These are phyloP conservation scores for Petaurus breviceps DNA, from an alignment of 2,113 vertebrate genomes.

Conservation along the genomic window DNA sequence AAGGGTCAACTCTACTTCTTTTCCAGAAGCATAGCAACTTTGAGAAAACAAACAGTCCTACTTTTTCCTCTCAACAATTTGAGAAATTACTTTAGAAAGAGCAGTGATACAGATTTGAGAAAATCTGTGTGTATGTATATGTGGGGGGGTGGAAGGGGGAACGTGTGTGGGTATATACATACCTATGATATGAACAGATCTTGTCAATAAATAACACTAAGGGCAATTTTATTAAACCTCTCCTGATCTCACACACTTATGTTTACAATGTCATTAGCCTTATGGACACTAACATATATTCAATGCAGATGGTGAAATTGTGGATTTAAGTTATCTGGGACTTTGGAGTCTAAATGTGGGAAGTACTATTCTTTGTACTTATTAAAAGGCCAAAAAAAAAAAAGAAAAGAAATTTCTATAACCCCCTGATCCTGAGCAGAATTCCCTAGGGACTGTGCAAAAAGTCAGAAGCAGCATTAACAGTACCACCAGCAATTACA, in stretches of 20 bases:
- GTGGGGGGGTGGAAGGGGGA: background rate
- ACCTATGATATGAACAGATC: background rate
- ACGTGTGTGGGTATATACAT: background rate
- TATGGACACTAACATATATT: background rate
- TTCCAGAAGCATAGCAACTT: background rate
- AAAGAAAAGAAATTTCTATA: background rate
- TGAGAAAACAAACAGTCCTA: background rate
- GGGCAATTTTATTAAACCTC: fast-evolving
- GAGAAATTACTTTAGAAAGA: background rate
- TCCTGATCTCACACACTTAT: background rate
- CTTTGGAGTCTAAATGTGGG: background rate
- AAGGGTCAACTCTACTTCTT: no score
- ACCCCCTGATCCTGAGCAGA: conserved; percentile 52
- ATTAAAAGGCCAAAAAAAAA: background rate
- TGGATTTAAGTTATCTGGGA: fast-evolving
- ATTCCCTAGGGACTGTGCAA: conserved; percentile 77
- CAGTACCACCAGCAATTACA: conserved; percentile 84
- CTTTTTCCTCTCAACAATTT: background rate
- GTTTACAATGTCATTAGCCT: background rate
- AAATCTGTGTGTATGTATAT: background rate
- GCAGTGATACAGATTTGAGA: background rate
- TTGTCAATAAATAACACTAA: background rate
- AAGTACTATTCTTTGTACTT: fast-evolving
- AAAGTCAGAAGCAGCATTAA: conserved; percentile 83
- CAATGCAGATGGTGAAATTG: background rate